Conservation (phyloP, 2,113 vertebrate species). For the Heloderma charlesbogerti region DNA sequence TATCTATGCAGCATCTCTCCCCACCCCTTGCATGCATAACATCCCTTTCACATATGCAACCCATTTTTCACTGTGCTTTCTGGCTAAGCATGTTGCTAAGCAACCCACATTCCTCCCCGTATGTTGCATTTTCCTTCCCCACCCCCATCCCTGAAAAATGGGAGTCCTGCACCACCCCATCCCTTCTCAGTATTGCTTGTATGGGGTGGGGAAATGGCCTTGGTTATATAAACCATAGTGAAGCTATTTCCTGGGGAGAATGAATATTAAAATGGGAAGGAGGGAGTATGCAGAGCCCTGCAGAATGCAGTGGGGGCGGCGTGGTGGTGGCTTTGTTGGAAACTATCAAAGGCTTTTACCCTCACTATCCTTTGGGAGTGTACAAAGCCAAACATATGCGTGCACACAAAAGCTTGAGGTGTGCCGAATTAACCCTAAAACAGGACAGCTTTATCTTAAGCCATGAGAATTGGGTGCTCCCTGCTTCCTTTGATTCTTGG, state of each 20-base stretch:
- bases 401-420: background rate
- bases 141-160: background rate
- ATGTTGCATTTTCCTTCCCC: background rate
- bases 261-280: background rate
- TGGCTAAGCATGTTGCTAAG: conserved; percentile 15
- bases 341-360: conserved; percentile 46
- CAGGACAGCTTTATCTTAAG: background rate
- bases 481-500: background rate
- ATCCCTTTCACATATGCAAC: background rate
- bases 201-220: background rate
- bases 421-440: background rate
- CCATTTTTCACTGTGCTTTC: background rate
- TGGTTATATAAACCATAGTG: background rate
- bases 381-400: background rate
- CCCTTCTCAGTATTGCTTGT: background rate
- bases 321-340: background rate
- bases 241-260: conserved; percentile 1
- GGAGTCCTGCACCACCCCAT: background rate
- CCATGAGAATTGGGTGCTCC: background rate
- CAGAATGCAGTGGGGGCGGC: background rate
- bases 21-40: background rate
- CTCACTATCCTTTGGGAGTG: background rate
- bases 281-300: background rate
- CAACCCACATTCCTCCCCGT: conserved; percentile 13
- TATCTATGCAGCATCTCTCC: background rate